phyloP scores from a whole-genome alignment of 2,888 invertebrate genomes.

The Dryocosmus kuriphilus region DNA sequence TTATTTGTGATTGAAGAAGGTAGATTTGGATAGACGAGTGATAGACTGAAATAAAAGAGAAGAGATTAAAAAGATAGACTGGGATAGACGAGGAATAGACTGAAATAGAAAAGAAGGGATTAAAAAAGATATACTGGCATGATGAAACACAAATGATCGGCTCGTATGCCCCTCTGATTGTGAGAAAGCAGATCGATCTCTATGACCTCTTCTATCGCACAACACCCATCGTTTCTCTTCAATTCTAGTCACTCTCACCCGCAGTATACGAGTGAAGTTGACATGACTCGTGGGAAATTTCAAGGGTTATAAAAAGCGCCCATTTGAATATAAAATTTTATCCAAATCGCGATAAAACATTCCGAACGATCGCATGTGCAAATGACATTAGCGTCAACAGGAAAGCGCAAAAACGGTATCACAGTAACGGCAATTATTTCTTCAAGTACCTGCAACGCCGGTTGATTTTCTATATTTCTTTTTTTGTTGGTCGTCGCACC shows the following conservation, averaged over 20 bases:
- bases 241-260: conserved; percentile 51
- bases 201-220: conserved; percentile 56
- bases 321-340: neutral
- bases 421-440: conserved; percentile 26
- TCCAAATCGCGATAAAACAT: neutral
- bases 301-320: conserved; percentile 34
- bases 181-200: conserved; percentile 63
- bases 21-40: no score
- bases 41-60: no score
- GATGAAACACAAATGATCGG: conserved; percentile 50
- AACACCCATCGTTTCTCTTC: conserved; percentile 58
- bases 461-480: conserved; percentile 11
- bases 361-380: conserved; percentile 11
- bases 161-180: conserved; percentile 53
- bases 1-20: no score
- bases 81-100: neutral
- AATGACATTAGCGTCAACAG: conserved; percentile 23
- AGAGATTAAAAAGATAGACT: no score
- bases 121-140: no score
- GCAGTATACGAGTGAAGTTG: conserved; percentile 41
- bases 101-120: no score
- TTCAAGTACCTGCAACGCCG: neutral
- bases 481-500: conserved; percentile 18
- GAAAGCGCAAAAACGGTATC: conserved; percentile 19
- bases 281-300: conserved; percentile 57